phyloP scores from a whole-genome alignment of 2,113 vertebrate genomes.

The Sylvilagus bachmani region DNA sequence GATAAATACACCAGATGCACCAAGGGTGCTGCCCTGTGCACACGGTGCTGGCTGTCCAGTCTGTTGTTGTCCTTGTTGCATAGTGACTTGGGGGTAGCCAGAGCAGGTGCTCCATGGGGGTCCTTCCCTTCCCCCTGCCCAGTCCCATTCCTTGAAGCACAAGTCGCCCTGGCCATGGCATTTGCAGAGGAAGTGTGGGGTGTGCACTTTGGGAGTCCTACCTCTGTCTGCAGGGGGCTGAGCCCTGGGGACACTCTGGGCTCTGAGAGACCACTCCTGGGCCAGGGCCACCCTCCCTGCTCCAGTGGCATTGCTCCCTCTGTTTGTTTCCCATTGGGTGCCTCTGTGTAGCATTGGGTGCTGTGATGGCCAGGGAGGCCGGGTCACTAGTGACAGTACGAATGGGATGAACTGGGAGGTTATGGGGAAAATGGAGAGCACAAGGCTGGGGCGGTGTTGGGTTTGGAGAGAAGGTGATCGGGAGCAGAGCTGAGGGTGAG shows the following conservation, averaged over 20 bases:
- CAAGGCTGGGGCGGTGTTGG: not conserved
- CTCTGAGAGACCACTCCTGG: not conserved
- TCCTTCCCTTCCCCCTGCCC: not conserved
- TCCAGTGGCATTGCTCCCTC: rapidly evolving
- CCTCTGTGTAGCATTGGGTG: not conserved
- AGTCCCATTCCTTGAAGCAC: not conserved
- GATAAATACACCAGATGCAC: not conserved
- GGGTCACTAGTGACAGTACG: not conserved
- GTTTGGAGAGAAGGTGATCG: not conserved
- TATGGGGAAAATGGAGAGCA: not conserved
- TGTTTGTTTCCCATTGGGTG: not conserved
- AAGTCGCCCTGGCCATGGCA: not conserved
- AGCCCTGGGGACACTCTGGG: not conserved
- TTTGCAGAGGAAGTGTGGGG: not conserved
- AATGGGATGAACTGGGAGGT: not conserved
- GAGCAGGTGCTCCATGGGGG: not conserved
- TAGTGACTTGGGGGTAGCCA: not conserved
- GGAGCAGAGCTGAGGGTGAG: not conserved
- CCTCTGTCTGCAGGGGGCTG: not conserved
- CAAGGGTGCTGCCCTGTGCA: not conserved
- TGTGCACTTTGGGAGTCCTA: rapidly evolving
- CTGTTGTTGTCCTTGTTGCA: not conserved
- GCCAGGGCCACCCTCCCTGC: not conserved
- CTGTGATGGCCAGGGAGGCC: not conserved
- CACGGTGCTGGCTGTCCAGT: too few relatives aligned